Conservation (phyloP, 2,888 invertebrate genomes). For the Pterostichus niger region DNA sequence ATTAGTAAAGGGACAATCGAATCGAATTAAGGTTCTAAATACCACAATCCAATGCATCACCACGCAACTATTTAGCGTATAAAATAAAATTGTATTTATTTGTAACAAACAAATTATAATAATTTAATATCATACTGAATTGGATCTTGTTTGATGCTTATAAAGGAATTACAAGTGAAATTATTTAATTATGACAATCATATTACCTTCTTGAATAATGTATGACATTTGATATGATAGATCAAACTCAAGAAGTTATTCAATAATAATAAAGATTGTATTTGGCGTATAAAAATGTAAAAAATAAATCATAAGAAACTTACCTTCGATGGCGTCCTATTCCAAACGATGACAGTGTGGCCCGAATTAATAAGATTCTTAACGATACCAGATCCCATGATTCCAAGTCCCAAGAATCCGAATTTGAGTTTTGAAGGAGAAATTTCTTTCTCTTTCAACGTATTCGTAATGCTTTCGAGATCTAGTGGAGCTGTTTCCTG, state of each 20-base stretch:
- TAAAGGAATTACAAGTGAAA: no score
- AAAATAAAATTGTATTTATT: no score
- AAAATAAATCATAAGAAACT: conserved; percentile 72
- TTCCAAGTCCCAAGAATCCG: conserved; percentile 96
- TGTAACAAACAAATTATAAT: no score
- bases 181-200: no score
- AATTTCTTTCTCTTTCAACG: conserved; percentile 90
- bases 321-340: conserved; percentile 94
- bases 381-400: conserved; percentile 97
- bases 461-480: conserved; percentile 87
- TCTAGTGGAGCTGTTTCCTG: conserved; percentile 88
- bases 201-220: no score
- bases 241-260: not conserved
- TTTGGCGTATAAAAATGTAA: not conserved
- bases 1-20: no score
- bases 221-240: no score
- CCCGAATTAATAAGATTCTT: conserved; percentile 96
- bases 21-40: no score
- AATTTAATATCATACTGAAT: no score
- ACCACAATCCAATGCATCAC: no score
- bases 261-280: not conserved
- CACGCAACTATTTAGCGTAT: no score
- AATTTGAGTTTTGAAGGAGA: conserved; percentile 92
- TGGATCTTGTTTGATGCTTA: no score
- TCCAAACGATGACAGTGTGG: conserved; percentile 96